A percentile compares a stretch with the other conserved stretches of the same genome.
phyloP scores from a whole-genome alignment of 2,113 vertebrate species.

The Oryctolagus cuniculus region DNA sequence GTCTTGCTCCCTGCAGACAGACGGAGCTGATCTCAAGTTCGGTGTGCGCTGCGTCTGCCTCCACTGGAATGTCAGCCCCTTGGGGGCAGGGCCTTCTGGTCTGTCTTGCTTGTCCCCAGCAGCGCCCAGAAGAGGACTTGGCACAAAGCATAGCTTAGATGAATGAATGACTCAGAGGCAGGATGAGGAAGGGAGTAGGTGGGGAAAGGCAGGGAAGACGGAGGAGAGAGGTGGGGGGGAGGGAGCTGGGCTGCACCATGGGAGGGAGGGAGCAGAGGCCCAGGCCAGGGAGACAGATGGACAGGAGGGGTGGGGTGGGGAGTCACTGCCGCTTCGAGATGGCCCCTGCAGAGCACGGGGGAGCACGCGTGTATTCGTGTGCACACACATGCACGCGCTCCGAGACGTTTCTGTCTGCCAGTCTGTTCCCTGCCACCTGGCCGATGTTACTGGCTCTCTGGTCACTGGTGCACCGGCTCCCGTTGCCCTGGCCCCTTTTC shows the following conservation, averaged over 20 bases:
- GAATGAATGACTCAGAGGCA: neutral
- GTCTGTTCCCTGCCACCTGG: conserved; percentile 49
- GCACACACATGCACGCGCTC: neutral
- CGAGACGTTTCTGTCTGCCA: neutral
- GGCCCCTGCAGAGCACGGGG: neutral
- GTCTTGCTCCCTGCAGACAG: neutral
- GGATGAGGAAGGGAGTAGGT: neutral
- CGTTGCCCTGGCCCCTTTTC: neutral
- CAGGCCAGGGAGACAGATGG: conserved; percentile 57
- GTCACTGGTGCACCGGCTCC: conserved; percentile 28
- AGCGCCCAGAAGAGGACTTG: neutral
- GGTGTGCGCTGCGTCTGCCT: neutral
- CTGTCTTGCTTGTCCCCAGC: neutral
- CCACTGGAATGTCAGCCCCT: neutral
- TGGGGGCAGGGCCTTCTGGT: neutral
- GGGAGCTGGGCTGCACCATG: too few relatives aligned
- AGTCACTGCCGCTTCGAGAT: neutral
- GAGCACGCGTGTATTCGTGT: neutral
- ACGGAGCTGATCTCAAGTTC: neutral
- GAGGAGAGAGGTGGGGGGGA: too few relatives aligned
- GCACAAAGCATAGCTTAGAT: neutral
- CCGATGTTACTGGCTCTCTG: neutral
- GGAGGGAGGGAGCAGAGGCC: neutral
- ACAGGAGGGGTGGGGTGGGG: neutral
- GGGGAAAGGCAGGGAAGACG: neutral